Conservation (phyloP, 2,797 vertebrate genomes). For the Coluber constrictor region DNA sequence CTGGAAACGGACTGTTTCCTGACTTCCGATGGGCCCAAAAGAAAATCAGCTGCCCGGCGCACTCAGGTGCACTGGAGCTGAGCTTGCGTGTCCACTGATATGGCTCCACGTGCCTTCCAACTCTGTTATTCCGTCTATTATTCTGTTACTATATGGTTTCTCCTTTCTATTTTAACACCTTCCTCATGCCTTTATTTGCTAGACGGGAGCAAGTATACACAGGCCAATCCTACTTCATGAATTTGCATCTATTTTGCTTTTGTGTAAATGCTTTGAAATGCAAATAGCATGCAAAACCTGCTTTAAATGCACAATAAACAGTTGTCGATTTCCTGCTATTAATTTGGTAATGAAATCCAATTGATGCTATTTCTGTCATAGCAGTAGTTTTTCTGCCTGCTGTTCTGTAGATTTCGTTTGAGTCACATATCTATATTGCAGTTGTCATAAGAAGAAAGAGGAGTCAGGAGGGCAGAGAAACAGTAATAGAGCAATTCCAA, state of each 20-base stretch:
- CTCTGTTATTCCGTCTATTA: no score
- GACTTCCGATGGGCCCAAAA: no score
- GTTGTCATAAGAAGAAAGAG: not conserved
- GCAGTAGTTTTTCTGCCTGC: not conserved
- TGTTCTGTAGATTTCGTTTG: not conserved
- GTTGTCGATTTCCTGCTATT: not conserved
- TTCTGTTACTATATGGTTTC: not conserved
- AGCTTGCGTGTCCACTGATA: no score
- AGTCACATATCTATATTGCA: not conserved
- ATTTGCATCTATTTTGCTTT: not conserved
- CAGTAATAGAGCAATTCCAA: not conserved
- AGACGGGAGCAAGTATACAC: not conserved
- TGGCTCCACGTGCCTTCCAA: no score
- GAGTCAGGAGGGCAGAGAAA: not conserved
- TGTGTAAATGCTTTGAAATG: not conserved
- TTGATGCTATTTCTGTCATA: not conserved
- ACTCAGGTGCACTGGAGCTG: no score
- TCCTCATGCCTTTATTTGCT: not conserved
- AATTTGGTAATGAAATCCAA: not conserved
- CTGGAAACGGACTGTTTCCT: no score
- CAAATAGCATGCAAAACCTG: not conserved
- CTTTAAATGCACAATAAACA: not conserved
- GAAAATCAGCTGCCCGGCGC: no score
- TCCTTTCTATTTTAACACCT: not conserved
- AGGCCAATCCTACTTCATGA: not conserved